Conservation (phyloP, 2,113 vertebrate genomes). For the Illadopsis cleaveri region DNA sequence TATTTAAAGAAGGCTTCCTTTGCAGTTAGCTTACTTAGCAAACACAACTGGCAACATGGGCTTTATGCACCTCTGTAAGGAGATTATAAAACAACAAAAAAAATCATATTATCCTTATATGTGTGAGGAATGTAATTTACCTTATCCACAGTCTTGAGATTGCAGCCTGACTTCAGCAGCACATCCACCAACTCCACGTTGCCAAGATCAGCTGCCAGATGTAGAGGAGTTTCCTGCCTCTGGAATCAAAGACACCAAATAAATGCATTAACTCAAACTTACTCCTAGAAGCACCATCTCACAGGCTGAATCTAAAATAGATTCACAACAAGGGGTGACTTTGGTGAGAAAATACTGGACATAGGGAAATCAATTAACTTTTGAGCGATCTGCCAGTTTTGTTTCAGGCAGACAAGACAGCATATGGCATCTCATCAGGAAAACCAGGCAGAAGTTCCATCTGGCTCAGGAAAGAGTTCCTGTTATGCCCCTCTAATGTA, state of each 20-base stretch:
- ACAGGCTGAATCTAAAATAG: background rate
- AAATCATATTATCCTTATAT: background rate
- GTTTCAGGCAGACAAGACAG: background rate
- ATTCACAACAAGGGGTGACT: background rate
- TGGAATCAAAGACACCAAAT: conserved; percentile 54
- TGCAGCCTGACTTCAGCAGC: conserved; percentile 81
- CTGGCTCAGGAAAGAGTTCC: background rate
- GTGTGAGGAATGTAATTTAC: conserved; percentile 45
- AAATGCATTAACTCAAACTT: background rate
- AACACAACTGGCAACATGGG: background rate
- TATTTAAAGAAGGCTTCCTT: background rate
- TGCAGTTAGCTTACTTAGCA: background rate
- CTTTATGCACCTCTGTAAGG: background rate
- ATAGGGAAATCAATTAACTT: background rate
- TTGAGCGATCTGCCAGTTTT: background rate
- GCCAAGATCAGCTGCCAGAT: conserved; percentile 85
- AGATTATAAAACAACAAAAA: background rate
- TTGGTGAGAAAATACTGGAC: background rate
- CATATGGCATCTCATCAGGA: background rate
- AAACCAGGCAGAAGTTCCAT: background rate
- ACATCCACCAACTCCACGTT: conserved; percentile 85
- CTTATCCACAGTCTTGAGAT: conserved; percentile 79
- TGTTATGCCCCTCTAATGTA: background rate
- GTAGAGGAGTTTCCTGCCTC: conserved; percentile 86
- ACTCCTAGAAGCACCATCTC: background rate